These are phyloP conservation scores for Solenopsis invicta DNA, from an alignment of 1,140 invertebrate species.

Conservation along the genomic window DNA sequence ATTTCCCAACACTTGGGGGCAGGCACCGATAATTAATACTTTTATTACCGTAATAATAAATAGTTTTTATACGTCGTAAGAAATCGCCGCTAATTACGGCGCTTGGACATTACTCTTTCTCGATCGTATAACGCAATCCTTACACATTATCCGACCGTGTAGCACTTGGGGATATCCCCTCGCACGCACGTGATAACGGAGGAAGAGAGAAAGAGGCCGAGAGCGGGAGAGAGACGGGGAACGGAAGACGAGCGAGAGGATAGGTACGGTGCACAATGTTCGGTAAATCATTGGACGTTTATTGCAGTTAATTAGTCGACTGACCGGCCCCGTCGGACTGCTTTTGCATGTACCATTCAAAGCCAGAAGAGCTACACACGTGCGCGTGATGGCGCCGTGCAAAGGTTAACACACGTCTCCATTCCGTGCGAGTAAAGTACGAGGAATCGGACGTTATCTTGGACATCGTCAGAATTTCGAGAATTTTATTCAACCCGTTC, in stretches of 20 bases:
- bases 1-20: constrained; percentile 24
- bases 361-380: constrained; percentile 46
- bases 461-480: constrained; percentile 36
- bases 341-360: constrained; percentile 76
- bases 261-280: constrained; percentile 50
- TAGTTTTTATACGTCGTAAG: constrained; percentile 59
- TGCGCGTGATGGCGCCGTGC: constrained; percentile 37
- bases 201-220: constrained; percentile 34
- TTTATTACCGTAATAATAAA: constrained; percentile 59
- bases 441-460: constrained; percentile 55
- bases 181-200: constrained; percentile 36
- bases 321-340: constrained; percentile 67
- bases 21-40: constrained; percentile 58
- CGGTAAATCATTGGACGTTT: constrained; percentile 83
- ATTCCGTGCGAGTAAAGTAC: constrained; percentile 38
- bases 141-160: constrained; percentile 48
- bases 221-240: constrained; percentile 29
- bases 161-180: constrained; percentile 37
- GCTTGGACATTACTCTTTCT: constrained; percentile 31
- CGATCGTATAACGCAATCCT: constrained; percentile 53
- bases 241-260: constrained; percentile 43
- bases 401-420: constrained; percentile 49
- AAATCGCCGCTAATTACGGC: constrained; percentile 55
- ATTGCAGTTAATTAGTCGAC: constrained; percentile 82
- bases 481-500: constrained; percentile 54